A percentile compares a stretch with the other conserved stretches of the same genome.
These are phyloP conservation scores for Eriocheir sinensis DNA, from an alignment of 1,140 invertebrate species.

Conservation along the genomic window DNA sequence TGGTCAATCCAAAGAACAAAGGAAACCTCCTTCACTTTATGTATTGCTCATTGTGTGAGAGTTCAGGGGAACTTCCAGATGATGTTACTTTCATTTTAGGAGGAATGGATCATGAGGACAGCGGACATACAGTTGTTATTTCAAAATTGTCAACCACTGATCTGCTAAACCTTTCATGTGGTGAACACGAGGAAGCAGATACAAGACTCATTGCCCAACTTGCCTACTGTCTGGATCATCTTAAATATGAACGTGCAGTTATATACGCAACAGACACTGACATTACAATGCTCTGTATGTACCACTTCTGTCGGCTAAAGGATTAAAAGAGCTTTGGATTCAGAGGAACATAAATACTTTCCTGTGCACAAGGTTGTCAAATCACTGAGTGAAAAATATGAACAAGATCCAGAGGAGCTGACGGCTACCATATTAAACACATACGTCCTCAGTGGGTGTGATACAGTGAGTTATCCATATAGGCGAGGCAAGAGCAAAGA, in stretches of 20 bases:
- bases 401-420: conserved; percentile 33
- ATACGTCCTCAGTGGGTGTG: conserved; percentile 31
- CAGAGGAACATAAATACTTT: conserved; percentile 7
- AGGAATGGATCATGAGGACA: conserved; percentile 37
- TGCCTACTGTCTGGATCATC: background rate
- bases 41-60: conserved; percentile 20
- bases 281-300: conserved; percentile 27
- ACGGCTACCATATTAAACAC: background rate
- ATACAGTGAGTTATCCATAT: conserved; percentile 36
- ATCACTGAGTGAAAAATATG: conserved; percentile 31
- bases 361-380: conserved; percentile 26
- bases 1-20: conserved; percentile 30
- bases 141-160: conserved; percentile 1
- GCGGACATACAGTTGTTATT: background rate
- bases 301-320: conserved; percentile 27
- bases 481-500: conserved; percentile 31
- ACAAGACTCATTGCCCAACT: background rate
- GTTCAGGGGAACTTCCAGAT: background rate
- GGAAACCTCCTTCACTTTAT: background rate
- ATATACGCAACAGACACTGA: conserved; percentile 30
- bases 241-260: background rate
- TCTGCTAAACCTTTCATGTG: conserved; percentile 14
- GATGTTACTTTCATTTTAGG: conserved; percentile 33
- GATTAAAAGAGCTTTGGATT: conserved; percentile 14
- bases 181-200: conserved; percentile 25